Percentiles rank a stretch among this genome's conserved stretches.
phyloP scores from a whole-genome alignment of 2,888 invertebrate genomes.

The Oasisia sp. region DNA sequence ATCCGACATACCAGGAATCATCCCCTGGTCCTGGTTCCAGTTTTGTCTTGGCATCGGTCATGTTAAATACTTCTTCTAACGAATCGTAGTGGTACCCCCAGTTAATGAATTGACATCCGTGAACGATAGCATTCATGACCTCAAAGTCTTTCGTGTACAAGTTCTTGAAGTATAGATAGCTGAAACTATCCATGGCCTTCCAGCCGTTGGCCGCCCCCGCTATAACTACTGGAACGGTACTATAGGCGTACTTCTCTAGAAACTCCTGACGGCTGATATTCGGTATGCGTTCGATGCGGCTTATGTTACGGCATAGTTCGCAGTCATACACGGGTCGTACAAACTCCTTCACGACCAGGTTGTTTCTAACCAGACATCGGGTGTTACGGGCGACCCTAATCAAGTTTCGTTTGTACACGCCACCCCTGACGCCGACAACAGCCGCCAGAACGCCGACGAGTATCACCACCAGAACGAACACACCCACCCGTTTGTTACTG shows the following conservation, averaged over 20 bases:
- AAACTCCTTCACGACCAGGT: slow-evolving; percentile 87
- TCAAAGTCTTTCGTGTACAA: slow-evolving; percentile 43
- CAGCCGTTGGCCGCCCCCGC: slow-evolving; percentile 81
- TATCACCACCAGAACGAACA: neutral
- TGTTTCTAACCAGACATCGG: slow-evolving; percentile 83
- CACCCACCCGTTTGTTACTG: neutral
- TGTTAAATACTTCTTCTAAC: slow-evolving; percentile 80
- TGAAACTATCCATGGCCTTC: slow-evolving; percentile 74
- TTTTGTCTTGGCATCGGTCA: slow-evolving; percentile 75
- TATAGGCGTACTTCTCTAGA: slow-evolving; percentile 76
- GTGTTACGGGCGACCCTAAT: neutral
- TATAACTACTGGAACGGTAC: slow-evolving; percentile 83
- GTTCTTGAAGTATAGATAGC: slow-evolving; percentile 52
- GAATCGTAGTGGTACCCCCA: slow-evolving; percentile 84
- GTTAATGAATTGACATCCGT: slow-evolving; percentile 87
- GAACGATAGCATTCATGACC: slow-evolving; percentile 74
- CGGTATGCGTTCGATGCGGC: slow-evolving; percentile 72
- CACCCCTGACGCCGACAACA: neutral
- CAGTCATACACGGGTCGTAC: slow-evolving; percentile 86
- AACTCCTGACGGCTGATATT: slow-evolving; percentile 74
- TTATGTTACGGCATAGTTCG: slow-evolving; percentile 78
- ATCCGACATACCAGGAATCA: slow-evolving; percentile 89
- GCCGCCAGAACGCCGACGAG: neutral
- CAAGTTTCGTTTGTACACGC: neutral
- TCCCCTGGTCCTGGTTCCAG: slow-evolving; percentile 71